These are phyloP conservation scores for Chelonus formosanus DNA, from an alignment of 2,888 invertebrate species.

Conservation along the genomic window DNA sequence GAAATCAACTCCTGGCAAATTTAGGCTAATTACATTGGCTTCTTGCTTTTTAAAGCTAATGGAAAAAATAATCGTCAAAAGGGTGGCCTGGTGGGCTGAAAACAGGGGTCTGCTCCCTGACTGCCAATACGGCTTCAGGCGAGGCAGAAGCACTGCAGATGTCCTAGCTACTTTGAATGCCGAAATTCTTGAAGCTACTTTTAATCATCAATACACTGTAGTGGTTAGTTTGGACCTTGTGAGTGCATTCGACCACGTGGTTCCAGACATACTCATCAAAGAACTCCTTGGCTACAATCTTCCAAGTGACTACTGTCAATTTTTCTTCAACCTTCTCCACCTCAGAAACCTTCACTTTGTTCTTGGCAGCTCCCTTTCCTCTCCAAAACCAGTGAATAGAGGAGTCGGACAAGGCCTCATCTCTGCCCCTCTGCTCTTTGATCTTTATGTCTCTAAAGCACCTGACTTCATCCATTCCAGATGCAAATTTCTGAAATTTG, in stretches of 20 bases:
- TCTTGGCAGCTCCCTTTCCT: no score
- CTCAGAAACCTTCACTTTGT: no score
- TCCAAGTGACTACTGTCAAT: no score
- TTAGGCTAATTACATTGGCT: constrained; percentile 22
- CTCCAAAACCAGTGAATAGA: no score
- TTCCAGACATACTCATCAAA: constrained; percentile 1
- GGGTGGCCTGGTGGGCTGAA: constrained; percentile 19
- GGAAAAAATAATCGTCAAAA: constrained; percentile 19
- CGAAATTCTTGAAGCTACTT: constrained; percentile 18
- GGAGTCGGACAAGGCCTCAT: no score
- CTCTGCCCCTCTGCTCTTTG: no score
- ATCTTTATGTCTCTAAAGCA: no score
- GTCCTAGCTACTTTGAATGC: constrained; percentile 21
- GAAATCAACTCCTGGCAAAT: constrained; percentile 19
- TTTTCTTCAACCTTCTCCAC: no score
- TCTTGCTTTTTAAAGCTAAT: constrained; percentile 20
- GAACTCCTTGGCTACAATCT: neutral
- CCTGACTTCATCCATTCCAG: no score
- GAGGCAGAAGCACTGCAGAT: constrained; percentile 21
- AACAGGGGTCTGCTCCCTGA: neutral
- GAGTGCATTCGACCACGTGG: constrained; percentile 25
- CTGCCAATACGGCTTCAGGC: constrained; percentile 25
- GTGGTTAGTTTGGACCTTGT: constrained; percentile 18
- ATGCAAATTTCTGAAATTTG: no score
- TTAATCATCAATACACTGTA: constrained; percentile 2